phyloP scores from a whole-genome alignment of 2,888 invertebrate genomes.

The Mesochorus sp. region DNA sequence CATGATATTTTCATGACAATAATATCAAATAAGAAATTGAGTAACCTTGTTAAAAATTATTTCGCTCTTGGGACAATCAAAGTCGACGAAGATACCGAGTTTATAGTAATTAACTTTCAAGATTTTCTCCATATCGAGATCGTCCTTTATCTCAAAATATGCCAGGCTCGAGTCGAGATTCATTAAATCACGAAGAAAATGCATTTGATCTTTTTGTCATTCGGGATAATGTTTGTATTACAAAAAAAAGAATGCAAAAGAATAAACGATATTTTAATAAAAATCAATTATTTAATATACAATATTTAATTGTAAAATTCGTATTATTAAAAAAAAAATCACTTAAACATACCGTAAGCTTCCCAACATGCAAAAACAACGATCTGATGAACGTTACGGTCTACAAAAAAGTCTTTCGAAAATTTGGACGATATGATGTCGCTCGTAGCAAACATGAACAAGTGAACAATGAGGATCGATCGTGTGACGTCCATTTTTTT shows the following conservation, averaged over 20 bases:
- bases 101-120: slow-evolving; percentile 70
- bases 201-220: slow-evolving; percentile 12
- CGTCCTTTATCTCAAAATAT: slow-evolving; percentile 60
- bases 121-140: slow-evolving; percentile 59
- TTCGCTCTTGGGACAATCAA: slow-evolving; percentile 68
- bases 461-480: background rate
- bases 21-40: too few species aligned
- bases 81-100: slow-evolving; percentile 68
- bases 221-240: background rate
- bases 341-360: slow-evolving; percentile 36
- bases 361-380: slow-evolving; percentile 61
- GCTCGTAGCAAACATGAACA: background rate
- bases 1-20: too few species aligned
- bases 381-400: slow-evolving; percentile 35
- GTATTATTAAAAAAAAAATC: background rate
- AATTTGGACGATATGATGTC: slow-evolving; percentile 43
- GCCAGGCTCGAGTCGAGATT: slow-evolving; percentile 43
- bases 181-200: slow-evolving; percentile 55
- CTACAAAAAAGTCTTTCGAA: slow-evolving; percentile 45
- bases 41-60: slow-evolving; percentile 69
- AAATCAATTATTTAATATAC: background rate
- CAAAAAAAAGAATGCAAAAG: slow-evolving; percentile 2
- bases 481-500: background rate
- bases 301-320: background rate
- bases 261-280: background rate